A percentile compares a stretch with the other conserved stretches of the same genome.
Evolutionary conservation across 2,113 vertebrate genomes (phyloP).

Genomic region (Rattus rattus): DNA sequence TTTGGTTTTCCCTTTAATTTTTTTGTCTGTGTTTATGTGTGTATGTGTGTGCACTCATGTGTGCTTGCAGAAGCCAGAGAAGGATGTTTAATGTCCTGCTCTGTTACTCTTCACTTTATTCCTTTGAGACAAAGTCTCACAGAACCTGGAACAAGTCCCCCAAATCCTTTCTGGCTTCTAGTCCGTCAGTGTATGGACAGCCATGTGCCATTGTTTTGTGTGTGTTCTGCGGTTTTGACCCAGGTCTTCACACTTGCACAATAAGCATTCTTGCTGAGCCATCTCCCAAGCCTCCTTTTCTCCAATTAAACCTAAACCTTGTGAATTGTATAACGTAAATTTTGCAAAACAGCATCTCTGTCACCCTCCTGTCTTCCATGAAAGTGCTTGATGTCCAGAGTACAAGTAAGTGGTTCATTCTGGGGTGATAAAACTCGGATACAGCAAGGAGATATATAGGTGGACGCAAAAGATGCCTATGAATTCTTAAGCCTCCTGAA

Average conservation of each 20-base stretch:
- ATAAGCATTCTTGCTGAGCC: background rate
- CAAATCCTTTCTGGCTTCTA: too few relatives aligned
- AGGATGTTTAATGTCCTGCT: background rate
- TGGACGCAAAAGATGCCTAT: background rate
- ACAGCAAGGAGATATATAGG: background rate
- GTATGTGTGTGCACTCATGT: background rate
- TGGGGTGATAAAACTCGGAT: background rate
- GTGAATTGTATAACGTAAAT: background rate
- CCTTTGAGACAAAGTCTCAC: background rate
- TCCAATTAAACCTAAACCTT: conserved; percentile 4
- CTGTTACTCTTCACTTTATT: background rate
- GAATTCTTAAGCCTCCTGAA: background rate
- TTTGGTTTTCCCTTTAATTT: background rate
- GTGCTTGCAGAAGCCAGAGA: background rate
- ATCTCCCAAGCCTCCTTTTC: background rate
- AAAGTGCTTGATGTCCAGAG: background rate
- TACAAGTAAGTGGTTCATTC: background rate
- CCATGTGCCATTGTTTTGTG: background rate
- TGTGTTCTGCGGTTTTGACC: background rate
- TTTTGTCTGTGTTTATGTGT: background rate
- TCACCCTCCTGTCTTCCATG: background rate
- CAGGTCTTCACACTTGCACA: background rate
- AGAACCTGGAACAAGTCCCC: background rate
- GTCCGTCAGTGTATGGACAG: background rate
- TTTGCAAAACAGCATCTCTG: background rate